A percentile compares a stretch with the other conserved stretches of the same genome.
Conservation (phyloP, 2,888 invertebrate species). For the Melanostoma scalare region DNA sequence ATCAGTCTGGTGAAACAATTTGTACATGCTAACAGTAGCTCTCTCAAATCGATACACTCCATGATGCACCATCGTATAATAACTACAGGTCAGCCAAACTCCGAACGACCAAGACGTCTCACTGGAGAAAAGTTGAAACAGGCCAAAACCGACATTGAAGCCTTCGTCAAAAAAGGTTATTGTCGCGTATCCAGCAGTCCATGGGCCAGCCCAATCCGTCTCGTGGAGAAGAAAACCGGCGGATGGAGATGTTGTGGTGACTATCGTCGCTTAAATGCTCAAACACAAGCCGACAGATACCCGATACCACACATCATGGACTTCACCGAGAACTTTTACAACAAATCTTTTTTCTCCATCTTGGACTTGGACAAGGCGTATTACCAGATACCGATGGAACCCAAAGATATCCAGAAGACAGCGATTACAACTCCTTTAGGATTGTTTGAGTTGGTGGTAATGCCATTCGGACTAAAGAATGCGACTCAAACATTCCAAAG, state of each 20-base stretch:
- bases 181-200: constrained; percentile 2
- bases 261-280: constrained; percentile 34
- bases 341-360: too few species aligned
- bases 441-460: too few species aligned
- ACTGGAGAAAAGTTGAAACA: not conserved
- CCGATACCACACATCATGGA: constrained; percentile 72
- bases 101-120: constrained; percentile 24
- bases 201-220: constrained; percentile 18
- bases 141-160: not conserved
- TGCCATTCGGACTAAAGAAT: too few species aligned
- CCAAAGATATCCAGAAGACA: constrained; percentile 37
- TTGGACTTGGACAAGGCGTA: too few species aligned
- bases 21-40: not conserved
- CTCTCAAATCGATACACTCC: not conserved
- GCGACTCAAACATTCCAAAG: too few species aligned
- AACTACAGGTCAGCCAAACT: constrained; percentile 32
- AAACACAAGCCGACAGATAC: constrained; percentile 77
- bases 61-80: constrained; percentile 22
- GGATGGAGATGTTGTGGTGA: too few species aligned
- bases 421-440: constrained; percentile 75
- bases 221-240: not conserved
- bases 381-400: constrained; percentile 19
- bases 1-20: too few species aligned
- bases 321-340: too few species aligned
- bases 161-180: not conserved